These are phyloP conservation scores for Macrotus californicus DNA, from an alignment of 2,113 vertebrate genomes.

Conservation along the genomic window DNA sequence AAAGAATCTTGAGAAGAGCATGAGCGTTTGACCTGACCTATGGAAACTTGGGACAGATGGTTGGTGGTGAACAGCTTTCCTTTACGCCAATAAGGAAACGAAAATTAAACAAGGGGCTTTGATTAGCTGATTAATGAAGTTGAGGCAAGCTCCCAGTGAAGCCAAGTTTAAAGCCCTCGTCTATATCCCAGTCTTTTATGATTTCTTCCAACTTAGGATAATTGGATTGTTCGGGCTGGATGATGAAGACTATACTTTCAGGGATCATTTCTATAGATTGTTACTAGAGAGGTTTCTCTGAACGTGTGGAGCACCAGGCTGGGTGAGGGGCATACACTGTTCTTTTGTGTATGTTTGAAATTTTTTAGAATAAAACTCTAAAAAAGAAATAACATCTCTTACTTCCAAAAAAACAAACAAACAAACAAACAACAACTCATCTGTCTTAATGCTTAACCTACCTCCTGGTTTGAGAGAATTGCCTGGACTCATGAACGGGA, in stretches of 20 bases:
- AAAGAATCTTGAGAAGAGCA: background rate
- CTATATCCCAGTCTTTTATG: background rate
- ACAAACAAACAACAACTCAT: too few species aligned
- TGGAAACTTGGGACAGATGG: background rate
- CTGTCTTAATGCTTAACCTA: background rate
- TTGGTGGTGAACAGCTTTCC: background rate
- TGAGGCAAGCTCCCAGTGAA: background rate
- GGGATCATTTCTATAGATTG: too few species aligned
- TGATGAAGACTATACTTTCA: too few species aligned
- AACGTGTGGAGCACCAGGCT: too few species aligned
- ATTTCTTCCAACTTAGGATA: background rate
- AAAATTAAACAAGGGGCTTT: slow-evolving; percentile 36
- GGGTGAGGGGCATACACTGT: background rate
- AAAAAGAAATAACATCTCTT: background rate
- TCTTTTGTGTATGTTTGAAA: background rate
- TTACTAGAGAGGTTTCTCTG: too few species aligned
- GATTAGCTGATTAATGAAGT: slow-evolving; percentile 40
- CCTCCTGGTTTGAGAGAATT: background rate
- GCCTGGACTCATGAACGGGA: background rate
- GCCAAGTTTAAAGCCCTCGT: slow-evolving; percentile 33
- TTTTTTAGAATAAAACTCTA: background rate
- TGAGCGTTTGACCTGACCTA: background rate
- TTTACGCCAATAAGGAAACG: background rate
- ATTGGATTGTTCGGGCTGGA: background rate
- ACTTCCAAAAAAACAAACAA: background rate